Evolutionary conservation across 2,888 invertebrate genomes (phyloP).

Genomic region (Bugulina stolonifera): DNA sequence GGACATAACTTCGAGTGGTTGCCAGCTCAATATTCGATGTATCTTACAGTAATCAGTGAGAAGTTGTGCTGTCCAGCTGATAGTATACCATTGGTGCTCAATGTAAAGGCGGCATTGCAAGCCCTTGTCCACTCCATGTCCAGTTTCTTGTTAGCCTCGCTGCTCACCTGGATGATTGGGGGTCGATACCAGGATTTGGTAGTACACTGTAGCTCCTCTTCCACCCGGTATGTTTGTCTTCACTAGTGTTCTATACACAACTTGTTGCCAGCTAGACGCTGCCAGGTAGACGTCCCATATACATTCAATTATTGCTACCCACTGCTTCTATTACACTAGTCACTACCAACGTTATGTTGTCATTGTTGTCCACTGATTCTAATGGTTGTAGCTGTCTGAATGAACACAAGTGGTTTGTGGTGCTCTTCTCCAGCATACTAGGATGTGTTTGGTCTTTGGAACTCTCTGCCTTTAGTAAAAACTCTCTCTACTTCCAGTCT

Average conservation of each 20-base stretch:
- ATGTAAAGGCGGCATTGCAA: background rate
- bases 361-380: too few relatives aligned
- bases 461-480: background rate
- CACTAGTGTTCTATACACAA: too few relatives aligned
- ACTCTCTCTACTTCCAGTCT: background rate
- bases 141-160: slow-evolving; percentile 3
- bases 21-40: background rate
- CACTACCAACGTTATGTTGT: too few relatives aligned
- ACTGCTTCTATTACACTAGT: too few relatives aligned
- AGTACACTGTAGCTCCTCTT: background rate
- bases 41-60: background rate
- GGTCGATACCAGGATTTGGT: background rate
- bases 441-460: slow-evolving; percentile 1
- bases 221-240: background rate
- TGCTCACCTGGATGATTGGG: background rate
- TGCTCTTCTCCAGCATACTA: background rate
- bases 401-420: slow-evolving; percentile 16
- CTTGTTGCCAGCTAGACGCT: too few relatives aligned
- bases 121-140: background rate
- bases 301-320: too few relatives aligned
- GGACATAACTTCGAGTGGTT: too few relatives aligned
- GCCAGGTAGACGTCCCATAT: too few relatives aligned
- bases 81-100: background rate
- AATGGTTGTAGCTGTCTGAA: slow-evolving; percentile 14
- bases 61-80: background rate